Base-by-base conservation (phyloP, 2,797 vertebrate genomes). In the Leucoraja ocellata region DNA sequence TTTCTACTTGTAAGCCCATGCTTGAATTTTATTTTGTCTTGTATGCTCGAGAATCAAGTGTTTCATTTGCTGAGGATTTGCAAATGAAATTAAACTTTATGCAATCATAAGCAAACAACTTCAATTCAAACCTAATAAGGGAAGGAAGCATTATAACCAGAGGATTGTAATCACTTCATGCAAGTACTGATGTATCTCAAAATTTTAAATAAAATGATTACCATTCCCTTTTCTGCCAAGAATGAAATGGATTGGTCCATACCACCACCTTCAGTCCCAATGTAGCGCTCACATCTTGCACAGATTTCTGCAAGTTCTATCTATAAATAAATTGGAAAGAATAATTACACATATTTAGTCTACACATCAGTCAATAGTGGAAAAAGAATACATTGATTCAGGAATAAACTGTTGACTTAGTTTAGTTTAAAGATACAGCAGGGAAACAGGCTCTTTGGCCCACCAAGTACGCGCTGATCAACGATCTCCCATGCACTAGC, bases 241-340 rank as follows among this genome's bases (percentile, higher is more conserved):
- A 99, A 99, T 84, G 98, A 99, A 95, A 99, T 99, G 1, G 99
- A 98, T 95, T 99, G 98, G 95, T 99, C 99, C 99, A 99, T 99
- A 94, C 99, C 99, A 54, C 99, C 99, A 93, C 99, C 98, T 96
- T 99, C 98, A 25, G 98, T 99, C 94, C 99, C 99, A 94, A 99
- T 97, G 68, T 99, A 99, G 93, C 94, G 97, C 94, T 99, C 99
- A 0, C 98, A 98, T 95, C 97, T 98, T 93, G 98, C 96, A 94
- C 98, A 99, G 91, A 98, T 97, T 96, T 99, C 98, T 21, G 99
- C 98, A 36, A 99, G 96, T 93, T 96, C 97, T 94, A 98, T 96
- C 98, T 99, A 94, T 93, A 96, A 96, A 79, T 95, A 61, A 71
- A 95, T 68, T 91, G 71, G 2, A 36, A 74, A 74, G 46, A 76